Base-by-base conservation (phyloP, 1,140 invertebrate species). In the Microplitis demolitor region DNA sequence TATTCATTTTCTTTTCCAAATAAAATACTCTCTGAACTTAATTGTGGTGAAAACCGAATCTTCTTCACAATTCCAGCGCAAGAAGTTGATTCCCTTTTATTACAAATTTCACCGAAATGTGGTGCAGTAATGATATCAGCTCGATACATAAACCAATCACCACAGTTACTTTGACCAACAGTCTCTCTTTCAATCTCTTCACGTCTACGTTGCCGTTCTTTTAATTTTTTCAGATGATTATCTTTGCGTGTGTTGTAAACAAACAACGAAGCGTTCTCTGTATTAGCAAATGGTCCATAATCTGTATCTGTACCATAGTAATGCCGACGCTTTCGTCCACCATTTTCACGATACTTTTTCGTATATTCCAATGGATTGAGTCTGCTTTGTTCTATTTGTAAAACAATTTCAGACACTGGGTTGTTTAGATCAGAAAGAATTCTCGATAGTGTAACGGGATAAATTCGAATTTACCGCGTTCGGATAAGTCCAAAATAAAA, bases 91-190 rank as follows among this genome's bases (percentile, higher is more conserved):
- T 33, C 34, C 69, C 54, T 62, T 62, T 69, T 76, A 66, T 80
- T 78, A 37, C 80, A 82, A 24, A 85, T 75, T 72, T 54, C 69
- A 68, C 82, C 81, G 75, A 85, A 86, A 72, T 84, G 82, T 0
- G 81, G 85, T 33, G 82, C 81, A 3, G 84, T 87, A 8, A 85
- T 45, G 14, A 82, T 73, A 31, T 79, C 72, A 67, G 67, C 64
- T 31, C 81, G 70, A 33, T 80, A 60, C n/a, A 74, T 71, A 37
- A 77, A 51, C 84, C 84, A 86, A 8, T 73, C 72, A 39, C 74
- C 68, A 53, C 54, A 72, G 11, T 71, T 73, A 14, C 75, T 72
- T 75, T 85, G 83, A 34, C 71, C 45, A 37, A 78, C 37, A 6
- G 82, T 84, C 24, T 70, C 63, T 66, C 61, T 67, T 68, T 82